phyloP scores from a whole-genome alignment of 1,140 invertebrate genomes.

The Lethocerus indicus region DNA sequence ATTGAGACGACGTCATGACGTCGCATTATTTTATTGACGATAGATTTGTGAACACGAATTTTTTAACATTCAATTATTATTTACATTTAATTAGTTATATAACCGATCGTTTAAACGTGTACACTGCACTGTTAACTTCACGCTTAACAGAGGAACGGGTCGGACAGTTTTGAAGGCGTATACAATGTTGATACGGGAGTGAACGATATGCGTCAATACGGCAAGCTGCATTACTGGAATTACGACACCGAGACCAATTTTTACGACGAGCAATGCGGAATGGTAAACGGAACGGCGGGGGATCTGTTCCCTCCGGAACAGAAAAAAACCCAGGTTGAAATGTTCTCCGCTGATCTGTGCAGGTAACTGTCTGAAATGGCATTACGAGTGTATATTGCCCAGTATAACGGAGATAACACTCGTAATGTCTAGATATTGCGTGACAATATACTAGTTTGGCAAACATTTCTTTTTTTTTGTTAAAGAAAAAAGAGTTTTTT shows the following conservation, averaged over 20 bases:
- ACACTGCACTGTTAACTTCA: no score
- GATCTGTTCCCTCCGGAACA: slow-evolving; percentile 54
- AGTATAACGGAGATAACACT: no score
- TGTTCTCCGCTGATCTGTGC: slow-evolving; percentile 54
- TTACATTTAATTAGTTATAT: not conserved
- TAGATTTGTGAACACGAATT: no score
- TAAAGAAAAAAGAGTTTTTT: no score
- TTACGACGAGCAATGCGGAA: slow-evolving; percentile 36
- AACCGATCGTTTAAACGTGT: not conserved
- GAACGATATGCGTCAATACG: slow-evolving; percentile 37
- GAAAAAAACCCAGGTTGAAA: slow-evolving; percentile 29
- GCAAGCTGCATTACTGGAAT: slow-evolving; percentile 50
- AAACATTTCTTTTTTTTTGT: no score
- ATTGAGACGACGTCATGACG: no score
- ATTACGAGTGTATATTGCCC: no score
- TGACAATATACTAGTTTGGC: no score
- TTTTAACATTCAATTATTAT: no score
- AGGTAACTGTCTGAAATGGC: slow-evolving; percentile 24
- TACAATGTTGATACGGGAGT: slow-evolving; percentile 55
- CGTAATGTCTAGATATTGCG: no score
- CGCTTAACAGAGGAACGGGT: slow-evolving; percentile 62
- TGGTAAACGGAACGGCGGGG: slow-evolving; percentile 50
- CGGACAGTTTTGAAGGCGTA: slow-evolving; percentile 45
- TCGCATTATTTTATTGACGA: no score
- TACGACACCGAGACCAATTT: slow-evolving; percentile 36